phyloP scores from a whole-genome alignment of 37 sponge, comb jelly and placozoan species.

The Crambe crambe region DNA sequence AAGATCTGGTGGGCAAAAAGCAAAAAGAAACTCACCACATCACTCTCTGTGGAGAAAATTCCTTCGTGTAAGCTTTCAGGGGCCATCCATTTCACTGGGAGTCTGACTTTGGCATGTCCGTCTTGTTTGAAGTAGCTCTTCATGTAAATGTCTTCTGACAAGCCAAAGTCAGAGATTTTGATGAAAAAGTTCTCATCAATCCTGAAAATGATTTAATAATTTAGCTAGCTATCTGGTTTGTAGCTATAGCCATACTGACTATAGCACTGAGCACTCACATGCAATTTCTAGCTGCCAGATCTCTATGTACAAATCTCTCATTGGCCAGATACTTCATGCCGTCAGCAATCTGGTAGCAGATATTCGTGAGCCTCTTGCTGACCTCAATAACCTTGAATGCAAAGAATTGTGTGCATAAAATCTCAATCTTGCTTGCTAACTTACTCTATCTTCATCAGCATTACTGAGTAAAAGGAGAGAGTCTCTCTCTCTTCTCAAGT shows the following conservation, averaged over 20 bases:
- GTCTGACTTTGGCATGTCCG: background rate
- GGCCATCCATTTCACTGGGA: constrained; percentile 17
- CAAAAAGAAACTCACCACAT: constrained; percentile 11
- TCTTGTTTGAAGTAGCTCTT: constrained; percentile 3
- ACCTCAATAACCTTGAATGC: background rate
- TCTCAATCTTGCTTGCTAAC: background rate
- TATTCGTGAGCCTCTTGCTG: background rate
- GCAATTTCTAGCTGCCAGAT: background rate
- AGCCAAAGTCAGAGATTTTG: constrained; percentile 16
- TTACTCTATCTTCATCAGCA: background rate
- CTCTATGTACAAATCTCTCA: background rate
- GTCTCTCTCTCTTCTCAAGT: background rate
- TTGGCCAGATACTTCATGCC: background rate
- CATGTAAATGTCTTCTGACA: background rate
- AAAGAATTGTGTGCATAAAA: too few relatives aligned
- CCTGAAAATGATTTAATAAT: constrained; percentile 12
- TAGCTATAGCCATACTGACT: background rate
- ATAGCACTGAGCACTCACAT: background rate
- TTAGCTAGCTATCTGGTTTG: background rate
- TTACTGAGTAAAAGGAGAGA: background rate
- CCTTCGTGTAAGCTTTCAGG: background rate
- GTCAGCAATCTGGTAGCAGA: background rate
- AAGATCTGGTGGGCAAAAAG: too few relatives aligned
- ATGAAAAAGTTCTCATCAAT: background rate
- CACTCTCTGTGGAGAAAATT: background rate